These are phyloP conservation scores for Catostylus mosaicus DNA, from an alignment of 30 jellyfish, hydroid and myxozoan genomes.

Conservation along the genomic window DNA sequence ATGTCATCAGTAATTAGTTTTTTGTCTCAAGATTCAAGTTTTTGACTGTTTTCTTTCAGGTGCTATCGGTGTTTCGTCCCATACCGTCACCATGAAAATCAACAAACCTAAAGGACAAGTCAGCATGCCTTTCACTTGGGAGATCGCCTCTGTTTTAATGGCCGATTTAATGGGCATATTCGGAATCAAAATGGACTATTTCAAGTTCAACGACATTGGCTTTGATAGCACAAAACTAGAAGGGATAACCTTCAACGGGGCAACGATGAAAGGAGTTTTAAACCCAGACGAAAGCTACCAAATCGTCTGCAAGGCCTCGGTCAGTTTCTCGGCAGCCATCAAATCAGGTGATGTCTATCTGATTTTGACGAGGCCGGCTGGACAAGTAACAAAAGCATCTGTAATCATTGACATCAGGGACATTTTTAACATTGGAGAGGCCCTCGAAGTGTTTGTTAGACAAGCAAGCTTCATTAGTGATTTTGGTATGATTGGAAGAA, in stretches of 20 bases:
- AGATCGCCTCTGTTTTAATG: conserved; percentile 38
- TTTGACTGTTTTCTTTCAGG: conserved; percentile 37
- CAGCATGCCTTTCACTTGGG: conserved; percentile 35
- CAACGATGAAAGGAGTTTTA: conserved; percentile 45
- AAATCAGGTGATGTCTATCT: conserved; percentile 43
- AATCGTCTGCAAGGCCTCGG: conserved; percentile 55
- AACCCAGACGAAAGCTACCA: conserved; percentile 43
- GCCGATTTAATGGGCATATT: conserved; percentile 59
- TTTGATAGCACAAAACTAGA: conserved; percentile 45
- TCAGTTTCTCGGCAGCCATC: conserved; percentile 38
- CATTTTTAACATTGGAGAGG: conserved; percentile 46
- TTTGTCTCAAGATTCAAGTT: too few species aligned
- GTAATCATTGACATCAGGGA: conserved; percentile 43
- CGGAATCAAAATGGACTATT: conserved; percentile 43
- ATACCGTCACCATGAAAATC: conserved; percentile 12
- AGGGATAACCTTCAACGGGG: conserved; percentile 49
- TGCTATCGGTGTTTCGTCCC: conserved; percentile 20
- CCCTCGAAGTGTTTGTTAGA: conserved; percentile 49
- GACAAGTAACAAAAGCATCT: conserved; percentile 45
- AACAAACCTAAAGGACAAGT: conserved; percentile 19
- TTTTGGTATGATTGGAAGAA: conserved; percentile 67
- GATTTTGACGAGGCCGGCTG: conserved; percentile 49
- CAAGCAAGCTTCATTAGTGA: conserved; percentile 57
- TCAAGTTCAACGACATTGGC: conserved; percentile 65
- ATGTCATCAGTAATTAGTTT: too few species aligned